Percentiles rank a stretch among this genome's conserved stretches.
These are phyloP conservation scores for Leptopterna dolabrata DNA, from an alignment of 2,888 invertebrate species.

Conservation along the genomic window DNA sequence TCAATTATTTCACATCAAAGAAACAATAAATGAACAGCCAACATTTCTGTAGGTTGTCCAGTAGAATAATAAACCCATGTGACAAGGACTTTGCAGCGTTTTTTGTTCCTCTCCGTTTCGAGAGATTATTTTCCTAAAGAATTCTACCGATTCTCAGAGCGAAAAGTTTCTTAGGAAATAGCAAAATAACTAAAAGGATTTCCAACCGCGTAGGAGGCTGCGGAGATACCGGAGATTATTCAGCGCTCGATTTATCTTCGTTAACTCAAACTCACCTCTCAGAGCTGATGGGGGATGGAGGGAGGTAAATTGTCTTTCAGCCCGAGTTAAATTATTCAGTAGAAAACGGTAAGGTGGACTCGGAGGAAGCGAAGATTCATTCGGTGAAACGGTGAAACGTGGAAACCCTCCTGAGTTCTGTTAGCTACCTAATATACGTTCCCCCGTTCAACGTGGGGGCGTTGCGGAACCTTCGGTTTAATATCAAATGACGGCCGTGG, in stretches of 20 bases:
- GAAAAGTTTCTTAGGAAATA: no score
- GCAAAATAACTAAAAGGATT: neutral
- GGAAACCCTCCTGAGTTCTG: neutral
- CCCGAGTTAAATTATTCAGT: neutral
- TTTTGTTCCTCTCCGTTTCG: no score
- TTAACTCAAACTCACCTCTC: constrained; percentile 3
- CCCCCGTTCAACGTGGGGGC: no score
- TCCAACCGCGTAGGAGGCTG: neutral
- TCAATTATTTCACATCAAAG: no score
- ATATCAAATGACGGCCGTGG: neutral
- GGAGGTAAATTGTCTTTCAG: neutral
- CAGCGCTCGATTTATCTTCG: neutral
- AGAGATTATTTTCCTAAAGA: no score
- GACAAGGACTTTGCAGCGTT: no score
- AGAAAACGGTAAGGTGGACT: neutral
- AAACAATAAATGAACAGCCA: no score
- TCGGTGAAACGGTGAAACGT: neutral
- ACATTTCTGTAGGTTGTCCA: no score
- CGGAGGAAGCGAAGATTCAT: neutral
- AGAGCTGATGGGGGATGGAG: neutral
- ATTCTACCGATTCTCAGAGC: neutral
- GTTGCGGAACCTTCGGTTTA: no score
- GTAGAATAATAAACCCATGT: no score
- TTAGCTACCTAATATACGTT: no score
- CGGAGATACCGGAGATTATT: neutral